Conservation (phyloP, 2,113 vertebrate genomes). For the Poicephalus meyeri region DNA sequence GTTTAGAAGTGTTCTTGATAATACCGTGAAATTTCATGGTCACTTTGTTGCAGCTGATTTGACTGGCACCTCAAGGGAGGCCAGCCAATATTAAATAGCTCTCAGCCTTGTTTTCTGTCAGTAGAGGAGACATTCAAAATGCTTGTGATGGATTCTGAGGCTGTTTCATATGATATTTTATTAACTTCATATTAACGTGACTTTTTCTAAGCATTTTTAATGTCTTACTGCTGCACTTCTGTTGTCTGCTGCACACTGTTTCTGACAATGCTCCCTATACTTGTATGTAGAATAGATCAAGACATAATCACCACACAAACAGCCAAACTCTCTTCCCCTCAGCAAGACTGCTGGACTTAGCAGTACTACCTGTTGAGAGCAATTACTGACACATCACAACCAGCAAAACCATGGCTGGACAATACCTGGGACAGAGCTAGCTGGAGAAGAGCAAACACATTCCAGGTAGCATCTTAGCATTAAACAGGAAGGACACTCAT, state of each 20-base stretch:
- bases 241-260: not conserved
- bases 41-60: slow-evolving; percentile 17
- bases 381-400: not conserved
- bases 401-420: not conserved
- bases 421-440: not conserved
- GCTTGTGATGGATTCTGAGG: slow-evolving; percentile 24
- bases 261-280: not conserved
- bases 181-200: slow-evolving; percentile 4
- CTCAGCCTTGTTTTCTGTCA: not conserved
- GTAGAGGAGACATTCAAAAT: slow-evolving; percentile 13
- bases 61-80: not conserved
- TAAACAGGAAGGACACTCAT: not conserved
- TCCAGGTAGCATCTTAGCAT: not conserved
- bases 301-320: not conserved
- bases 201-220: not conserved
- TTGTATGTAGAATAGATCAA: not conserved
- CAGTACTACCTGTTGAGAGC: not conserved
- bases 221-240: not conserved
- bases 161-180: slow-evolving; percentile 55
- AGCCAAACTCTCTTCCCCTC: not conserved
- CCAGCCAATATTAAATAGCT: slow-evolving; percentile 5
- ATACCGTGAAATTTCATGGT: slow-evolving; percentile 24
- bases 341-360: not conserved
- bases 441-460: not conserved
- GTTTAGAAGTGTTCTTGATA: not conserved